Evolutionary conservation across 2,113 vertebrate species (phyloP).

Genomic region (Boulengeromyrus knoepffleri): DNA sequence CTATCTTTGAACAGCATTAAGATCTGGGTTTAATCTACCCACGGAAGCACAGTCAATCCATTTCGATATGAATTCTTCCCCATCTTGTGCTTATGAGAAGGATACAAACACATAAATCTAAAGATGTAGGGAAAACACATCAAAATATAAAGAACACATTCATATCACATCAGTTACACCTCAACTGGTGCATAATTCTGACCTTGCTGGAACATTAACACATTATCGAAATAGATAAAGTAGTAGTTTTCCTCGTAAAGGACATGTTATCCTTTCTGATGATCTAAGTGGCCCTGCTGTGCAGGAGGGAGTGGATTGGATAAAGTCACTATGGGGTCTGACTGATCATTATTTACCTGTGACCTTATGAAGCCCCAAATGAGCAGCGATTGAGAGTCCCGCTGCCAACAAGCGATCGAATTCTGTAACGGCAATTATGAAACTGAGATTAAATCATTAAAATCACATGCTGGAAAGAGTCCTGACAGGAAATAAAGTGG

Average conservation of each 20-base stretch:
- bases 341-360: neutral
- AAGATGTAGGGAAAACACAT: neutral
- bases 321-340: neutral
- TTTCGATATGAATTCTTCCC: neutral
- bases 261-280: neutral
- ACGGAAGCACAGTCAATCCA: neutral
- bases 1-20: constrained; percentile 8
- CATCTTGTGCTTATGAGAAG: neutral
- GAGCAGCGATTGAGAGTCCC: neutral
- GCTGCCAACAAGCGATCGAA: neutral
- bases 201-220: neutral
- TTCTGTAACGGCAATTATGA: neutral
- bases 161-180: neutral
- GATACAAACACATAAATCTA: neutral
- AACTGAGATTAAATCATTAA: neutral
- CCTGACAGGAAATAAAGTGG: neutral
- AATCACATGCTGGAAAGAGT: neutral
- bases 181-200: neutral
- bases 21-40: neutral
- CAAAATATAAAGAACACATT: neutral
- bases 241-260: neutral
- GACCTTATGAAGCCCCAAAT: neutral
- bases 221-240: neutral
- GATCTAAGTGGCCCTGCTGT: neutral
- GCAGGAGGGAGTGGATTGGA: neutral